Evolutionary conservation across 2,888 invertebrate species (phyloP).

Genomic region (Drosophila nigritarsus): DNA sequence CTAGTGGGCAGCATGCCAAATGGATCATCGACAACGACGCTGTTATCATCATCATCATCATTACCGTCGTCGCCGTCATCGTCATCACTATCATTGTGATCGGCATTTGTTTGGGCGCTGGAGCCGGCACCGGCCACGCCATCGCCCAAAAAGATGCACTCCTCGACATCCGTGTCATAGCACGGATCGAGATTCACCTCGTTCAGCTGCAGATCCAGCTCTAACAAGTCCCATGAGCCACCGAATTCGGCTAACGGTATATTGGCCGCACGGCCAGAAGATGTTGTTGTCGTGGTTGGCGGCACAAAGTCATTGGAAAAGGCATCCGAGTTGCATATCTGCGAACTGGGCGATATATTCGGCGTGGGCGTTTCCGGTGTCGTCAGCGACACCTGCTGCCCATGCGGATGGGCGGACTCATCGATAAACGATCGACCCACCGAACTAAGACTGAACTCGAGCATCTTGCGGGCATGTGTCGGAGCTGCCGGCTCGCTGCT

Average conservation of each 20-base stretch:
- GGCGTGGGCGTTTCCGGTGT: conserved; percentile 89
- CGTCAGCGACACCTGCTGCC: conserved; percentile 79
- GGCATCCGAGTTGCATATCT: conserved; percentile 86
- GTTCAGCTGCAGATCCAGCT: conserved; percentile 88
- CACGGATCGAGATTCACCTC: conserved; percentile 88
- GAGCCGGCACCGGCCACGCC: conserved; percentile 80
- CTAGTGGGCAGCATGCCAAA: conserved; percentile 87
- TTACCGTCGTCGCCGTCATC: conserved; percentile 16
- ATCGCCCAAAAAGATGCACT: conserved; percentile 87
- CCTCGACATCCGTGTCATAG: conserved; percentile 88
- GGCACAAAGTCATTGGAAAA: conserved; percentile 88
- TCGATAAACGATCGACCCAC: conserved; percentile 85
- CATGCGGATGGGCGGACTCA: conserved; percentile 71
- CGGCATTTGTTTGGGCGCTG: conserved; percentile 3
- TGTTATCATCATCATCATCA: conserved; percentile 41
- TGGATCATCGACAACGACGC: conserved; percentile 85
- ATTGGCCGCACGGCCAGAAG: conserved; percentile 23
- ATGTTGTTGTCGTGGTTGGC: conserved; percentile 17
- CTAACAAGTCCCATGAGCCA: conserved; percentile 88
- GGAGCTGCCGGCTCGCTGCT: conserved; percentile 57
- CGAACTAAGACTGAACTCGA: conserved; percentile 84
- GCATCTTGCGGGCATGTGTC: conserved; percentile 64
- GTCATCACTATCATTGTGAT: not conserved
- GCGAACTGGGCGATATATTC: conserved; percentile 87
- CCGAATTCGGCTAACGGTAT: conserved; percentile 85